These are phyloP conservation scores for Manis pentadactyla DNA, from an alignment of 2,797 vertebrate species.

Conservation along the genomic window DNA sequence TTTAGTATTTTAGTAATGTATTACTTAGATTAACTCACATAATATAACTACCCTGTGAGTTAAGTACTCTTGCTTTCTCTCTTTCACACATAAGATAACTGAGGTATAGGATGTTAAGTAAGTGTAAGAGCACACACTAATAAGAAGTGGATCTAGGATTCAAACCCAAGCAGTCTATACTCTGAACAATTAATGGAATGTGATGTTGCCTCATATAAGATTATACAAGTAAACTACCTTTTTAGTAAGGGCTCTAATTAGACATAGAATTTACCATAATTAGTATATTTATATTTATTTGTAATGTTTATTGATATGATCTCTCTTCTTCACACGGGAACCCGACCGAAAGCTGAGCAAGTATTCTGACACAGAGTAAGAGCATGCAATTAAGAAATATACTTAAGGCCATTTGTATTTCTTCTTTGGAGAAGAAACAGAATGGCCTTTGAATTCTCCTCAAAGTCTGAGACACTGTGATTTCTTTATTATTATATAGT, in stretches of 20 bases:
- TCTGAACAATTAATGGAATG: background rate
- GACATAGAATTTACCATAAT: background rate
- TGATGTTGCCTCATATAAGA: background rate
- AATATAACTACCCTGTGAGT: background rate
- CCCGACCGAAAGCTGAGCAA: background rate
- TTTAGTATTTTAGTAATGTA: background rate
- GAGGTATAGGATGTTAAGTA: background rate
- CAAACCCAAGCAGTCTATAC: background rate
- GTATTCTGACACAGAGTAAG: background rate
- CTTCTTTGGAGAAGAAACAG: background rate
- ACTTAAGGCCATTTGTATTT: background rate
- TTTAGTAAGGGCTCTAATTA: constrained; percentile 25
- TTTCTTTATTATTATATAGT: constrained; percentile 23
- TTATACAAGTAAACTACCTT: background rate
- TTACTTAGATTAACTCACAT: background rate
- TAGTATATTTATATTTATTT: background rate
- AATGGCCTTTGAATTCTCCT: background rate
- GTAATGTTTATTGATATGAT: constrained; percentile 22
- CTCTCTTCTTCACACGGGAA: background rate
- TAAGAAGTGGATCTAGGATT: background rate
- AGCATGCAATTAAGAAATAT: background rate
- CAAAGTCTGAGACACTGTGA: constrained; percentile 6
- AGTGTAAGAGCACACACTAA: background rate
- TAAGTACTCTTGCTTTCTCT: constrained; percentile 2
- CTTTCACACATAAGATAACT: constrained; percentile 41